Base-by-base conservation (phyloP, 2,113 vertebrate species). In the Naja naja region DNA sequence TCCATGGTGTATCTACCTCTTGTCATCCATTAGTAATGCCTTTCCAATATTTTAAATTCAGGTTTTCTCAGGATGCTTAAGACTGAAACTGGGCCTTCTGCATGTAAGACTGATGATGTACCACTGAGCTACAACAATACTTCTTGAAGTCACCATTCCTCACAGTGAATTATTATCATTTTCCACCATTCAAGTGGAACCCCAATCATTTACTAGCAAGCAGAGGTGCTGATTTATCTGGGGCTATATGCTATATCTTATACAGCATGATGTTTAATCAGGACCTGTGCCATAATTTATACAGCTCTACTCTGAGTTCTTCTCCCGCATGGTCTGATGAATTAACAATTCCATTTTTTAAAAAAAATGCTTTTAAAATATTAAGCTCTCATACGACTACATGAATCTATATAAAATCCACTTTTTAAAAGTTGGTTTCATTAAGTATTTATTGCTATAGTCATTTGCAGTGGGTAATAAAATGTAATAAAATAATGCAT, bases 361-460 rank as follows among this genome's bases (percentile, higher is more conserved):
- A 14, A 58, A 49, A 52, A 88, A 43, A 56, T 86, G 39, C 22
- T 91, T 87, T 91, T 91, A 87, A 49, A 49, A 56, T 87, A 88
- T 39, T 92, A 88, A 60, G 47, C 30, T 30, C 55, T 27, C 47
- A 25, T 69, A 64, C 9, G 8, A 34, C 47, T 88, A 52, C 56
- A 34, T 27, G 7, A 91, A n/a, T 56, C 11, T 56, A 49, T 58
- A 34, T 74, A 64, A 92, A 92, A 43, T 6, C 16, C 23, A 55
- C 8, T 49, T 88, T 81, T 81, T 43, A 92, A 91, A 47, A 49
- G 20, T 43, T 54, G n/a, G n/a, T 89, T 92, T 43, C 34, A 64
- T 92, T 53, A 88, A 92, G 87, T 92, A 27, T 92, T 69, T 89
- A 92, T 92, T 88, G 86, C n/a, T 58, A 39, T 92, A 53, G 23